Percentiles rank a stretch among this genome's conserved stretches.
These are phyloP conservation scores for Epinephelus cyanopodus DNA, from an alignment of 2,113 vertebrate species.

Conservation along the genomic window DNA sequence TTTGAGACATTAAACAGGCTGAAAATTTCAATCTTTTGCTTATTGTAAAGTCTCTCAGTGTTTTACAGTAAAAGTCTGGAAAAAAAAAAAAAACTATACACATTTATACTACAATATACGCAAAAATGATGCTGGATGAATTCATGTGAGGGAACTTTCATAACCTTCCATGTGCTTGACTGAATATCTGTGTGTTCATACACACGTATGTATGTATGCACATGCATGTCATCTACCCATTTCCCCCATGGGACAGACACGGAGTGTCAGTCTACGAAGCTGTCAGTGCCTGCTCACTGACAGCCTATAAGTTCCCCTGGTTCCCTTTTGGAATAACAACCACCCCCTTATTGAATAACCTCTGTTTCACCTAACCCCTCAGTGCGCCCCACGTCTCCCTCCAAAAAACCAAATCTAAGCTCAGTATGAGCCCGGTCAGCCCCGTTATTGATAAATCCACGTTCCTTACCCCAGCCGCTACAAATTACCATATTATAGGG, in stretches of 20 bases:
- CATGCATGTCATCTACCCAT: conserved; percentile 68
- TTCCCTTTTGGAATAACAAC: conserved; percentile 83
- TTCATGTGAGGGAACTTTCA: conserved; percentile 12
- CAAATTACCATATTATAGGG: conserved; percentile 84
- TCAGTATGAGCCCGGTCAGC: conserved; percentile 64
- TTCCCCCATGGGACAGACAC: conserved; percentile 68
- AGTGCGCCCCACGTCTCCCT: conserved; percentile 63
- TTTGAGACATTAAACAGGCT: not conserved
- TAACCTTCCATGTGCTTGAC: conserved; percentile 4
- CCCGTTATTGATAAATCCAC: conserved; percentile 77
- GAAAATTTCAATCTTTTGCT: not conserved
- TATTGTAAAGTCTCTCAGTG: not conserved
- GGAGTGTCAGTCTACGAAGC: conserved; percentile 81
- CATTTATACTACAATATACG: not conserved
- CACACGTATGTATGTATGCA: conserved; percentile 45
- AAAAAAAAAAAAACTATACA: not conserved
- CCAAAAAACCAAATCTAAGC: conserved; percentile 71
- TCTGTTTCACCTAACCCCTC: conserved; percentile 73
- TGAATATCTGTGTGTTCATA: conserved; percentile 39
- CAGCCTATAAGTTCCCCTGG: conserved; percentile 84
- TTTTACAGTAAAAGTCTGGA: not conserved
- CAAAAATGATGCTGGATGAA: conserved; percentile 3
- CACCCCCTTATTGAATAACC: conserved; percentile 78
- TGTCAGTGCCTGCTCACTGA: conserved; percentile 83
- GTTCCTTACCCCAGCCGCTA: conserved; percentile 77